Percentiles rank a stretch among this genome's conserved stretches.
phyloP scores from a whole-genome alignment of 2,888 invertebrate genomes.

The Tuta absoluta region DNA sequence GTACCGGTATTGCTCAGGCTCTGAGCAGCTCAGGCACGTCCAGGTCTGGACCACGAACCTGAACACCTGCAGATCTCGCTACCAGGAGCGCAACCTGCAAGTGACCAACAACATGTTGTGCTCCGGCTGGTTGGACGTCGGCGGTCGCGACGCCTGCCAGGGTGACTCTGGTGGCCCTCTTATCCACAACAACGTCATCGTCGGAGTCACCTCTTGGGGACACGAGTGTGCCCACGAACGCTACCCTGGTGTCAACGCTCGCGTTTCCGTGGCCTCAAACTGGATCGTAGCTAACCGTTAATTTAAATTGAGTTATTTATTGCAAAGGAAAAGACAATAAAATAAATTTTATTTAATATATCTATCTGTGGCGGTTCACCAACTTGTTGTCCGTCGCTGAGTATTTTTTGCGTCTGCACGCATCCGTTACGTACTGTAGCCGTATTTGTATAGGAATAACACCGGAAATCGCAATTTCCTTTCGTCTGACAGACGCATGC shows the following conservation, averaged over 20 bases:
- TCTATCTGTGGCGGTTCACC: too few species aligned
- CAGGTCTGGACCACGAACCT: conserved; percentile 50
- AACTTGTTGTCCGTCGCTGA: too few species aligned
- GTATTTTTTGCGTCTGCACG: too few species aligned
- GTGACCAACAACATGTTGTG: conserved; percentile 53
- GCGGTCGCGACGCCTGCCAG: conserved; percentile 61
- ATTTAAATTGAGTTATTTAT: conserved; percentile 30
- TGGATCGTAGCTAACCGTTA: conserved; percentile 53
- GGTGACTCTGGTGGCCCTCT: conserved; percentile 59
- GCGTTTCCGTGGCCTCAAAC: conserved; percentile 47
- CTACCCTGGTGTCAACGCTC: conserved; percentile 56
- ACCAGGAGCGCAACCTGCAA: conserved; percentile 38
- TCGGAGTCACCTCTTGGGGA: conserved; percentile 56
- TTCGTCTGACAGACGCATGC: too few species aligned
- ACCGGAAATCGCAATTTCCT: too few species aligned
- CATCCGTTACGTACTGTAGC: too few species aligned
- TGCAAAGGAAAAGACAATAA: too few species aligned
- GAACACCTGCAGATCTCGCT: conserved; percentile 41
- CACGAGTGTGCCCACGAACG: conserved; percentile 41
- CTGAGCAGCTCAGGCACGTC: conserved; percentile 49
- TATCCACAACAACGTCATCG: conserved; percentile 48
- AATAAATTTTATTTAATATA: too few species aligned
- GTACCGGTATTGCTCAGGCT: conserved; percentile 24
- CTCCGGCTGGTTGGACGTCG: conserved; percentile 53
- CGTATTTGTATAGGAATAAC: too few species aligned